Percentiles rank a stretch among this genome's conserved stretches.
Conservation (phyloP, 2,797 vertebrate species). For the Molossus alvarezi region DNA sequence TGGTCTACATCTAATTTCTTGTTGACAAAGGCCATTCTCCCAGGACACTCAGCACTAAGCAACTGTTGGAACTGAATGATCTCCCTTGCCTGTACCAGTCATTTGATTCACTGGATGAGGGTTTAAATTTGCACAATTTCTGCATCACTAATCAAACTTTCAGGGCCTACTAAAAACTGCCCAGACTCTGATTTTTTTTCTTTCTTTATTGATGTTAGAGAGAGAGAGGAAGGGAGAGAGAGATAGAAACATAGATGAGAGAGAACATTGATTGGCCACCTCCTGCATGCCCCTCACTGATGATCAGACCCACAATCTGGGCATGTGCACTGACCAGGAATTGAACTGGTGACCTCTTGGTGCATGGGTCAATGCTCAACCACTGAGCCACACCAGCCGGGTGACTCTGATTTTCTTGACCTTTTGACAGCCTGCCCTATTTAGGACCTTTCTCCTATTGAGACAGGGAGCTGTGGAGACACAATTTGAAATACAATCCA, state of each 20-base stretch:
- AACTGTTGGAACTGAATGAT: not conserved
- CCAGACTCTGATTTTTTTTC: not conserved
- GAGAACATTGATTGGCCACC: no score
- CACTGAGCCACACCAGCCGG: no score
- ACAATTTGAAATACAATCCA: constrained; percentile 18
- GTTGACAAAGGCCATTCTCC: constrained; percentile 4
- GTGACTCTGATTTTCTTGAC: not conserved
- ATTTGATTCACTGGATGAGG: constrained; percentile 34
- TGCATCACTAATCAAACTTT: not conserved
- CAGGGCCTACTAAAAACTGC: constrained; percentile 46
- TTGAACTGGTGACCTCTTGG: no score
- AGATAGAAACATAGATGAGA: no score
- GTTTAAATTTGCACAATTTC: constrained; percentile 29
- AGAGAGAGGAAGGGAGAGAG: no score
- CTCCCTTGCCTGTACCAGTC: not conserved
- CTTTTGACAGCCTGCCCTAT: not conserved
- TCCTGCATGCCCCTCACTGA: no score
- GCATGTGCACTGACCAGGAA: no score
- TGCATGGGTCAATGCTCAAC: no score
- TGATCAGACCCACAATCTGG: no score
- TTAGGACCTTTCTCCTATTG: not conserved
- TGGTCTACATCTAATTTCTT: not conserved
- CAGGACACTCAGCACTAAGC: constrained; percentile 12
- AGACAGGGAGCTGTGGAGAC: not conserved
- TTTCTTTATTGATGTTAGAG: no score